These are phyloP conservation scores for Eurytoma adleriae DNA, from an alignment of 2,888 invertebrate genomes.

Conservation along the genomic window DNA sequence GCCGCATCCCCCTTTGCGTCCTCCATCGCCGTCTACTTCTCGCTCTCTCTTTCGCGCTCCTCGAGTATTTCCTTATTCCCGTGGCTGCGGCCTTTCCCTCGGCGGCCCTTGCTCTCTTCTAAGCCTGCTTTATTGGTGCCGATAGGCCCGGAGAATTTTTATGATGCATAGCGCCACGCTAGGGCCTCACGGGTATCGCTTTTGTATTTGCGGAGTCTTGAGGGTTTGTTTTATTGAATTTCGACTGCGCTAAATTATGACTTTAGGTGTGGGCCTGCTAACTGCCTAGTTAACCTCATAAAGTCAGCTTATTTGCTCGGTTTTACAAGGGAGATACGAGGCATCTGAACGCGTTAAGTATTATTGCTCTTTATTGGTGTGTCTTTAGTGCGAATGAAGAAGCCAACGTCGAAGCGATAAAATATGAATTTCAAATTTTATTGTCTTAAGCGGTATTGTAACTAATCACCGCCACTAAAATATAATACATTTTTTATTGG, in stretches of 20 bases:
- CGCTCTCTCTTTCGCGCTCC: neutral
- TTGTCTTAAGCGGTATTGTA: too few species aligned
- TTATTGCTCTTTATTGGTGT: too few species aligned
- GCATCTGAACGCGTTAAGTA: too few species aligned
- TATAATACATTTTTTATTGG: too few species aligned
- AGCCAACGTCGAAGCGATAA: too few species aligned
- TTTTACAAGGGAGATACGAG: too few species aligned
- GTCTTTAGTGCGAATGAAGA: too few species aligned
- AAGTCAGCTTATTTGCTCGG: too few species aligned
- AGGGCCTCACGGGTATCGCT: neutral
- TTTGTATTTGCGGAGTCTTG: neutral
- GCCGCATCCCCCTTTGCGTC: constrained; percentile 13
- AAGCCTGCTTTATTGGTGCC: constrained; percentile 4
- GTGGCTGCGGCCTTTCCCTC: neutral
- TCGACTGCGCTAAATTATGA: neutral
- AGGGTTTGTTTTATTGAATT: neutral
- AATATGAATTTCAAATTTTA: too few species aligned
- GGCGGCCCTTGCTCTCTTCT: neutral
- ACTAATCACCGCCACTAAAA: too few species aligned
- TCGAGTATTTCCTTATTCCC: neutral
- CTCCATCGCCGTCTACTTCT: constrained; percentile 1
- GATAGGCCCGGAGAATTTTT: neutral
- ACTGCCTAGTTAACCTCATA: too few species aligned
- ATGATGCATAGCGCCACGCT: neutral
- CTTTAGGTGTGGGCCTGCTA: too few species aligned